phyloP scores from a whole-genome alignment of 1,140 invertebrate species.

The Tribolium madens region DNA sequence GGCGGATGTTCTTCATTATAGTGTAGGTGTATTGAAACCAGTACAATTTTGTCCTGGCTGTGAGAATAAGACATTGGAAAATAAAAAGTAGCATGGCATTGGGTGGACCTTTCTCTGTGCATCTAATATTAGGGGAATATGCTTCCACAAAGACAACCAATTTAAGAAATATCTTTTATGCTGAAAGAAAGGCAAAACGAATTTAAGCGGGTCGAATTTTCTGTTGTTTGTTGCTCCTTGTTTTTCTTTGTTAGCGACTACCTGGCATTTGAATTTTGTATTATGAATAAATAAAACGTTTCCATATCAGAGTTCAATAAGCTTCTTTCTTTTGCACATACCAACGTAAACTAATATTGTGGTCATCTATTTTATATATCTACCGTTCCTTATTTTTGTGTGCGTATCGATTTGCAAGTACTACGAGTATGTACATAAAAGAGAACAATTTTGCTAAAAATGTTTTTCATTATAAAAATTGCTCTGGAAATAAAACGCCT shows the following conservation, averaged over 20 bases:
- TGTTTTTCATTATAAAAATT: constrained; percentile 42
- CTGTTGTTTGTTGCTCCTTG: constrained; percentile 2
- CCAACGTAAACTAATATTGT: background rate
- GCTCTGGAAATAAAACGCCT: constrained; percentile 37
- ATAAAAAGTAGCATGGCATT: background rate
- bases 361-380: background rate
- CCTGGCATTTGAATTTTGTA: constrained; percentile 30
- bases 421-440: constrained; percentile 9
- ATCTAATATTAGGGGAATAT: constrained; percentile 2
- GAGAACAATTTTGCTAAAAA: constrained; percentile 30
- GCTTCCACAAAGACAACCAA: constrained; percentile 14
- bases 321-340: constrained; percentile 7
- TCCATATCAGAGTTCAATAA: constrained; percentile 8
- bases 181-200: constrained; percentile 22
- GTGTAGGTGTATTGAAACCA: background rate
- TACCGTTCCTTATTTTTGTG: background rate
- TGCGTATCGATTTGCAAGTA: constrained; percentile 12
- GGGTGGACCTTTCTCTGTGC: background rate
- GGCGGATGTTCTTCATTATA: constrained; percentile 7
- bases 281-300: constrained; percentile 23
- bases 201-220: constrained; percentile 1
- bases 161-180: constrained; percentile 34
- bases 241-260: constrained; percentile 39
- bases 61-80: background rate
- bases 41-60: background rate